Evolutionary conservation across 1,140 invertebrate genomes (phyloP), one percentile per base, ranked within the genome.

Genomic region (Pseudoatta argentina): DNA sequence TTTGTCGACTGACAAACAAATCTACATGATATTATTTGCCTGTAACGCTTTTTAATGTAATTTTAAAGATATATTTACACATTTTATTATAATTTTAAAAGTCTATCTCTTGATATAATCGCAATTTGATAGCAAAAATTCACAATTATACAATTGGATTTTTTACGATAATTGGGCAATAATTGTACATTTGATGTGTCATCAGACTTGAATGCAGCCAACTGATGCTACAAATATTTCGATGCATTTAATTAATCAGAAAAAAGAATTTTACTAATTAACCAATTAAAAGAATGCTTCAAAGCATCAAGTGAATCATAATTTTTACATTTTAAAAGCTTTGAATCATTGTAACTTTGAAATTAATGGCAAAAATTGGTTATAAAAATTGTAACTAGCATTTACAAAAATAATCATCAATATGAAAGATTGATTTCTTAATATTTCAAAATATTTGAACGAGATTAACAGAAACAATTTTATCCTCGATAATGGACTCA

Each of bases 331-430:
- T 75, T n/a, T 59, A 10, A 39, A 21, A 34, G 14, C n/a, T 75
- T 12, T 57, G 27, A 3, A 21, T 34, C 10, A 16, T 57, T 24
- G 39, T 44, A 3, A 44, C 39, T 44, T 44, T 10, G 6, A 75
- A 59, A 14, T 55, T 34, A 14, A 75, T 57, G 7, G n/a, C 18
- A 75, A 75, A 75, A 75, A 16, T 24, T 8, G n/a, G 16, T 39
- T 39, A 59, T 34, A 59, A 75, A 75, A n/a, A 34, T 73, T 73
- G 55, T 14, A 16, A 39, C 8, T 48, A 72, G 16, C 10, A 57
- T 3, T 57, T 75, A 57, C 3, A 73, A 73, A 55, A 57, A 30
- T 55, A 34, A 34, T 0, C 1, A n/a, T 53, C 5, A 10, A 27
- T 53, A 30, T 73, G 12, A 59, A 0, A 39, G 8, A 30, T 57